Base-by-base conservation (phyloP, 1,140 invertebrate genomes). In the Whitmania pigra region DNA sequence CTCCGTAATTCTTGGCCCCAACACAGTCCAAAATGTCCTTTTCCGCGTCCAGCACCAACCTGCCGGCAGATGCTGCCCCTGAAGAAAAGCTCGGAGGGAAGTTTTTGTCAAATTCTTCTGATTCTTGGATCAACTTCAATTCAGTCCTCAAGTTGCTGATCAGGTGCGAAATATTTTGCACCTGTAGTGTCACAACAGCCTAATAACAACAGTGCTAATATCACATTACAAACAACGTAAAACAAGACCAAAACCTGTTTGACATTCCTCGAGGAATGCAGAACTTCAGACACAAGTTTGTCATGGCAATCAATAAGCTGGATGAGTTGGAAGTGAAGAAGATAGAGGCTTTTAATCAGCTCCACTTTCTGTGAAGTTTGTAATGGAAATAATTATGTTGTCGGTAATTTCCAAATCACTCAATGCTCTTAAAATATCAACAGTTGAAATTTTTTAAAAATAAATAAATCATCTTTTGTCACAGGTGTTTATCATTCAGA, bases 321-420 rank as follows among this genome's bases (percentile, higher is more conserved):
- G 15, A 96, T 82, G 18, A 97, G 83, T 79, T 97, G 94, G 78
- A 97, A 95, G 79, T 95, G 91, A 5, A 97, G 84, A 79, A 94
- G 94, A 81, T 96, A 95, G 15, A 96, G 83, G 67, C 88, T 87
- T 76, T 89, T 87, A 22, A 91, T 92, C 36, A 94, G 80, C 74
- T 93, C 90, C 15, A 85, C 68, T 77, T 84, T 81, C 79, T 81
- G 75, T 4, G 74, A 75, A 63, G 53, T 53, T n/a, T 72, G 60
- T 49, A 49, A 49, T 11, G 13, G 15, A 49, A 49, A 49, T 49
- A 49, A 49, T 49, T 15, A 49, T 11, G 15, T 15, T 49, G 2
- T 7, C 5, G 9, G 15, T 49, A 0, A 49, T 49, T 49, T 15
- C 9, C 9, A 49, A 36, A 72, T 55, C 60, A 27, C n/a, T 4